A percentile compares a stretch with the other conserved stretches of the same genome.
These are phyloP conservation scores for Piscicola geometra DNA, from an alignment of 2,888 invertebrate genomes.

Conservation along the genomic window DNA sequence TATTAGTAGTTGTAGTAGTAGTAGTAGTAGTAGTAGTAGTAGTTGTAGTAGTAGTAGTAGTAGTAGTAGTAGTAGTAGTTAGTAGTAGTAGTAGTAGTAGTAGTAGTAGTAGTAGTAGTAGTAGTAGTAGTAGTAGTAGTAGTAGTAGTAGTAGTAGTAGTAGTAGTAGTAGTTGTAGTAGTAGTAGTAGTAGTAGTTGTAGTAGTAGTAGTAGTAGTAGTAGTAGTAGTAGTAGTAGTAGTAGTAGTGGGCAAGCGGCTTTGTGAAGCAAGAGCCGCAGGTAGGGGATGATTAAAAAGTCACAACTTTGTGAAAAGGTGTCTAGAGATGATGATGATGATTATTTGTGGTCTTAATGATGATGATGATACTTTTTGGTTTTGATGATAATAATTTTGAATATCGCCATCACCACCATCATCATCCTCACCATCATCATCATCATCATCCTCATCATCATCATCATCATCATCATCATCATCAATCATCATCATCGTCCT, in stretches of 20 bases:
- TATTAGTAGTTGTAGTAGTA: no score
- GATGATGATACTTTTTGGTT: background rate
- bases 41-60: background rate
- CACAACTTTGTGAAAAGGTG: background rate
- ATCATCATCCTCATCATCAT: background rate
- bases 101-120: no score
- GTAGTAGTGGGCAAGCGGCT: background rate
- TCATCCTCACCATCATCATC: conserved; percentile 13
- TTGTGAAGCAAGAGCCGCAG: background rate
- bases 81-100: conserved; percentile 18
- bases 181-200: conserved; percentile 11
- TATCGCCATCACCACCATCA: conserved; percentile 16
- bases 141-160: conserved; percentile 14
- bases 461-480: background rate
- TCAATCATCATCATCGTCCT: conserved; percentile 1
- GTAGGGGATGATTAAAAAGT: conserved; percentile 6
- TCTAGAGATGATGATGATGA: no score
- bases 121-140: background rate
- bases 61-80: background rate
- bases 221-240: conserved; percentile 8
- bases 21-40: conserved; percentile 6
- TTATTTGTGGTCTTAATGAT: conserved; percentile 7
- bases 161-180: conserved; percentile 8
- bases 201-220: background rate
- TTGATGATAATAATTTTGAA: conserved; percentile 17